These are phyloP conservation scores for Sebastes schlegelii DNA, from an alignment of 2,113 vertebrate genomes.

Conservation along the genomic window DNA sequence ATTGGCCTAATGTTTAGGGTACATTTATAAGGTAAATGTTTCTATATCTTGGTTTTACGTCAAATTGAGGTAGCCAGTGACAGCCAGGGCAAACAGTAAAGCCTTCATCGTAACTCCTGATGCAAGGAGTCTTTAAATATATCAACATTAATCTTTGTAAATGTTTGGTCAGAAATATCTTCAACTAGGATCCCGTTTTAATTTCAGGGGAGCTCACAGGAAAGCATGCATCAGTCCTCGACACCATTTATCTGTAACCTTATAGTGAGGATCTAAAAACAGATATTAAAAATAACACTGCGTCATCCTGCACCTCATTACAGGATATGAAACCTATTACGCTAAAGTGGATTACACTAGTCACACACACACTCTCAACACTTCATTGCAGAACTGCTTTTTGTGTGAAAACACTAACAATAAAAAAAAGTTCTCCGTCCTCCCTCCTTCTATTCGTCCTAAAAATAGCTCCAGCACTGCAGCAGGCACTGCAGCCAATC, in stretches of 20 bases:
- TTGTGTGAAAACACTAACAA: slow-evolving; percentile 4
- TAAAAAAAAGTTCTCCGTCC: slow-evolving; percentile 19
- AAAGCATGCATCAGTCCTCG: slow-evolving; percentile 17
- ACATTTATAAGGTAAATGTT: background rate
- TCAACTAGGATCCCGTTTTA: slow-evolving; percentile 2
- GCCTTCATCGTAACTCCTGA: background rate
- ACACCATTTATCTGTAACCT: slow-evolving; percentile 34
- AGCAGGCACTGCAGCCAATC: slow-evolving; percentile 32
- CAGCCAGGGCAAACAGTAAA: background rate
- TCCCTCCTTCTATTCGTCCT: slow-evolving; percentile 32
- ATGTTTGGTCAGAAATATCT: background rate
- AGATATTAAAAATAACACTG: slow-evolving; percentile 44
- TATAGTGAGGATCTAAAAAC: slow-evolving; percentile 54
- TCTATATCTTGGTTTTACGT: background rate
- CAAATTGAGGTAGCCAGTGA: background rate
- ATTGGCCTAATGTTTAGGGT: background rate
- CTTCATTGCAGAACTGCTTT: background rate
- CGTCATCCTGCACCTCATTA: slow-evolving; percentile 16
- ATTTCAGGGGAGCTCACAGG: slow-evolving; percentile 8
- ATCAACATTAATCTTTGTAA: slow-evolving; percentile 8
- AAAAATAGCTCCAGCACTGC: slow-evolving; percentile 56
- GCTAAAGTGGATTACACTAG: background rate
- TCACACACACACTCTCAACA: background rate
- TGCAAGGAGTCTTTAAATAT: background rate
- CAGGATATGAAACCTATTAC: background rate